A percentile compares a stretch with the other conserved stretches of the same genome.
phyloP scores from a whole-genome alignment of 2,888 invertebrate species.

The Stomorhina lunata region DNA sequence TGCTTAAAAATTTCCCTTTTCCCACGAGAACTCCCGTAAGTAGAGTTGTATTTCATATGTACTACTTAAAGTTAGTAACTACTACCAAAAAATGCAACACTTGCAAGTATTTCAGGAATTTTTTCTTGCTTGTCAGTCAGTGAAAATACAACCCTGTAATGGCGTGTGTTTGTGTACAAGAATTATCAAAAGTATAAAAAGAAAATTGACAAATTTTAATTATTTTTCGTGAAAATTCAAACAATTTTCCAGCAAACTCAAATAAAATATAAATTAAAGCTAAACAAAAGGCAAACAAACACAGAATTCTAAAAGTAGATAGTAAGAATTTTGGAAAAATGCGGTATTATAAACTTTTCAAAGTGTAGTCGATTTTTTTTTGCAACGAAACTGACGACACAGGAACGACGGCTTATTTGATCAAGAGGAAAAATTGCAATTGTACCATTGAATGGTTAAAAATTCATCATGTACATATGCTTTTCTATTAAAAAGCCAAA shows the following conservation, averaged over 20 bases:
- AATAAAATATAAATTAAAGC: neutral
- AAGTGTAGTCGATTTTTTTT: constrained; percentile 56
- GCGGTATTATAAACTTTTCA: constrained; percentile 47
- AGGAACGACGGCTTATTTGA: constrained; percentile 59
- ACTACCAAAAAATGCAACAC: constrained; percentile 13
- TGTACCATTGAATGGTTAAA: constrained; percentile 24
- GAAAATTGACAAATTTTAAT: constrained; percentile 65
- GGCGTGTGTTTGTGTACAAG: constrained; percentile 72
- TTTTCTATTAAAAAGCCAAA: neutral
- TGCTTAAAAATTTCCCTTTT: too few relatives aligned
- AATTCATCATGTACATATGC: neutral
- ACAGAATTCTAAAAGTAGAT: neutral
- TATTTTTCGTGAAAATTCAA: constrained; percentile 54
- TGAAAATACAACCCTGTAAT: constrained; percentile 62
- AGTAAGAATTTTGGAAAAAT: constrained; percentile 12
- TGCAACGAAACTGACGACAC: constrained; percentile 63
- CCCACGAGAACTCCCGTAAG: too few relatives aligned
- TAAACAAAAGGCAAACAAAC: neutral
- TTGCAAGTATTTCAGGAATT: constrained; percentile 60
- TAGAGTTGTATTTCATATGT: neutral
- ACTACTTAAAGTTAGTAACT: neutral
- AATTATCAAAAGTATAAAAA: constrained; percentile 68
- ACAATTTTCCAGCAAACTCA: constrained; percentile 23
- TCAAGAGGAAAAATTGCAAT: constrained; percentile 57
- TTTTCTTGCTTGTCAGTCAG: constrained; percentile 58